Conservation (phyloP, 2,797 vertebrate genomes). For the Buceros bicornis region DNA sequence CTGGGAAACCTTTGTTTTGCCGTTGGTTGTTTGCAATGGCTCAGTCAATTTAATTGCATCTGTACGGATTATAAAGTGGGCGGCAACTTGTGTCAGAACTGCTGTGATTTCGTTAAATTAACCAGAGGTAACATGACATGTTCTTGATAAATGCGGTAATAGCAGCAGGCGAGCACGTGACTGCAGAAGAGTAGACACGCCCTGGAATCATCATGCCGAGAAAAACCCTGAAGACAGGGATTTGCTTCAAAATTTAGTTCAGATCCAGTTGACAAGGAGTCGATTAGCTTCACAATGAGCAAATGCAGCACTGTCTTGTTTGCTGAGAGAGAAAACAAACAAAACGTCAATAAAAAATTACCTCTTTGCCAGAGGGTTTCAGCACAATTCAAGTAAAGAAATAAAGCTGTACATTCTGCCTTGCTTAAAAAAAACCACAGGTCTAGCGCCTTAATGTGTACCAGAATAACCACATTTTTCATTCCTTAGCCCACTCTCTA, state of each 20-base stretch:
- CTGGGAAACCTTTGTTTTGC: slow-evolving; percentile 59
- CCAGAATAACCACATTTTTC: slow-evolving; percentile 9
- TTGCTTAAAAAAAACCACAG: not conserved
- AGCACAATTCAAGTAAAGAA: slow-evolving; percentile 31
- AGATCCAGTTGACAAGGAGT: slow-evolving; percentile 69
- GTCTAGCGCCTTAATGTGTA: not conserved
- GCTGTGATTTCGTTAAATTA: slow-evolving; percentile 56
- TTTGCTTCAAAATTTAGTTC: slow-evolving; percentile 58
- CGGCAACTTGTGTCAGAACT: slow-evolving; percentile 44
- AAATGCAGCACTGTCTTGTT: slow-evolving; percentile 72
- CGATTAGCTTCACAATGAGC: slow-evolving; percentile 59
- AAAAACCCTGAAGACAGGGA: slow-evolving; percentile 50
- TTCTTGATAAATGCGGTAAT: not conserved
- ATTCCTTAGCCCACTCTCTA: slow-evolving; percentile 30
- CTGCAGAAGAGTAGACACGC: slow-evolving; percentile 35
- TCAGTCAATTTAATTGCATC: slow-evolving; percentile 69
- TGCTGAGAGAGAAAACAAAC: slow-evolving; percentile 68
- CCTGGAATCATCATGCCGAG: not conserved
- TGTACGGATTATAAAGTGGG: slow-evolving; percentile 39
- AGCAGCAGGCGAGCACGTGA: not conserved
- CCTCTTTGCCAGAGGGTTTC: slow-evolving; percentile 62
- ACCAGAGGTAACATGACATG: not conserved
- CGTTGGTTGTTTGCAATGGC: slow-evolving; percentile 44
- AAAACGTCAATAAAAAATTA: slow-evolving; percentile 69
- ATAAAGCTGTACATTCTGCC: slow-evolving; percentile 24